Evolutionary conservation across 2,888 invertebrate species (phyloP).

Genomic region (Eubasilissa splendida): DNA sequence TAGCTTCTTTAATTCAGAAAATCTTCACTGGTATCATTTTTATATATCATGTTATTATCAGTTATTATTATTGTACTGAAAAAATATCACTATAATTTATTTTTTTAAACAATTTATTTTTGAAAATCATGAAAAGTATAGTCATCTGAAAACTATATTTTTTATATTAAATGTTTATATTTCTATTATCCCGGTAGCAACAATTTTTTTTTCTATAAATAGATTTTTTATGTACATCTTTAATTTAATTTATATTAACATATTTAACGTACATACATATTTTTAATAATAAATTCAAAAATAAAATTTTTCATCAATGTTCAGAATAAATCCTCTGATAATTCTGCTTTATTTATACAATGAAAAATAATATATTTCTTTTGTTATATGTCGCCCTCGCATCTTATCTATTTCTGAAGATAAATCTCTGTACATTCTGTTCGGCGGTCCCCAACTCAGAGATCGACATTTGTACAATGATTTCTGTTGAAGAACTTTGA

Average conservation of each 20-base stretch:
- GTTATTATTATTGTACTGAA: too few species aligned
- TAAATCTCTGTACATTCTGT: constrained; percentile 30
- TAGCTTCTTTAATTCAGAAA: too few species aligned
- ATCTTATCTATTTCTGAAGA: constrained; percentile 18
- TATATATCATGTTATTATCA: too few species aligned
- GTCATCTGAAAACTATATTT: too few species aligned
- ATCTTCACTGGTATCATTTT: too few species aligned
- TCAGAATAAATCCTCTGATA: neutral
- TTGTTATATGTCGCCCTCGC: constrained; percentile 21
- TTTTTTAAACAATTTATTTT: too few species aligned
- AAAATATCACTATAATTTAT: too few species aligned
- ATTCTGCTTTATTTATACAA: neutral
- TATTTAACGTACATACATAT: neutral
- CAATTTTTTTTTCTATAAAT: neutral
- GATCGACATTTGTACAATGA: constrained; percentile 42
- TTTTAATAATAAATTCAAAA: neutral
- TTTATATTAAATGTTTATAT: too few species aligned
- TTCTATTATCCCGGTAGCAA: too few species aligned
- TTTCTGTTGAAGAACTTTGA: constrained; percentile 66
- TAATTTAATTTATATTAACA: neutral
- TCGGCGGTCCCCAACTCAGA: constrained; percentile 9
- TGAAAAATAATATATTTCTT: constrained; percentile 5
- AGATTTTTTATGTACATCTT: neutral
- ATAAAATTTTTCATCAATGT: neutral
- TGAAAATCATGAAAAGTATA: too few species aligned